Percentiles rank a stretch among this genome's conserved stretches.
Evolutionary conservation across 2,888 invertebrate species (phyloP).

Genomic region (Pyrgus malvae): DNA sequence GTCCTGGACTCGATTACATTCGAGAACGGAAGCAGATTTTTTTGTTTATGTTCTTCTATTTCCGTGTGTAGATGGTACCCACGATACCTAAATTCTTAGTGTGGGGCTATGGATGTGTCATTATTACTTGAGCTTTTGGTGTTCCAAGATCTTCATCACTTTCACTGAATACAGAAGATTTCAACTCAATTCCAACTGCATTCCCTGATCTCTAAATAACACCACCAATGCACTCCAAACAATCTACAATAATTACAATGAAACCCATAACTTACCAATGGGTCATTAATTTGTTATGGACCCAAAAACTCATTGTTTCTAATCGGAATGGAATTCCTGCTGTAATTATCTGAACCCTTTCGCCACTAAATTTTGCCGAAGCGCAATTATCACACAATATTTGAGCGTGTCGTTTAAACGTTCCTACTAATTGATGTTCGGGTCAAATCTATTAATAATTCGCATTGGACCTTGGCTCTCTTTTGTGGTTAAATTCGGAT

Average conservation of each 20-base stretch:
- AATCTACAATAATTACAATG: constrained; percentile 17
- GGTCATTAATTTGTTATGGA: constrained; percentile 39
- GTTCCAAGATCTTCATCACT: no score
- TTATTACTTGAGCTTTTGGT: no score
- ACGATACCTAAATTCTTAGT: no score
- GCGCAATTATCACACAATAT: constrained; percentile 52
- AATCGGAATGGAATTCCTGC: constrained; percentile 53
- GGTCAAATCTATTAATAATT: constrained; percentile 50
- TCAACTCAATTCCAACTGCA: no score
- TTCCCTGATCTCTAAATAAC: no score
- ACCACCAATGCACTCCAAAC: constrained; percentile 1
- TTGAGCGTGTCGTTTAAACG: constrained; percentile 49
- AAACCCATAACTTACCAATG: constrained; percentile 21
- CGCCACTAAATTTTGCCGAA: constrained; percentile 49
- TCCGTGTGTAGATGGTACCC: no score
- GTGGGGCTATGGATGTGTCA: no score
- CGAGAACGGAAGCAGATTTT: no score
- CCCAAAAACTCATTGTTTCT: constrained; percentile 49
- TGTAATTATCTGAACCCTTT: constrained; percentile 58
- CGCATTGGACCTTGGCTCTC: constrained; percentile 30
- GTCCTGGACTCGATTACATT: no score
- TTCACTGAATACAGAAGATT: no score
- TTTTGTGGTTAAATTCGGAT: constrained; percentile 9
- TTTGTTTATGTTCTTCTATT: no score
- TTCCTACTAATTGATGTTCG: constrained; percentile 47